Conservation (phyloP, 2,888 invertebrate species). For the Heliconius ethilla region DNA sequence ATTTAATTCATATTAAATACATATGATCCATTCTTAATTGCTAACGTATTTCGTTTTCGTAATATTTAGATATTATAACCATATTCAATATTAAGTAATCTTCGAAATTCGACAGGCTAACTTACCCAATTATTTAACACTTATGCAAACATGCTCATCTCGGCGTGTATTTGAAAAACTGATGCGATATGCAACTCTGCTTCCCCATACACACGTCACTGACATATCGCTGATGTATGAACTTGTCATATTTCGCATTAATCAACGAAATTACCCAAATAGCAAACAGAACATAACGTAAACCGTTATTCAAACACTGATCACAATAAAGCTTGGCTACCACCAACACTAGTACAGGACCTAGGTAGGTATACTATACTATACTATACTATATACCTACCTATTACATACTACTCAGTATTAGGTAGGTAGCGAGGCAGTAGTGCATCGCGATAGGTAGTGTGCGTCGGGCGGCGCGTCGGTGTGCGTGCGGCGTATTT, state of each 20-base stretch:
- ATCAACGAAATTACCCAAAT: constrained; percentile 32
- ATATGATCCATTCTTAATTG: background rate
- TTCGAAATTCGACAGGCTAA: background rate
- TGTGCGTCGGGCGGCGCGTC: constrained; percentile 52
- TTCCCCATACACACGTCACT: background rate
- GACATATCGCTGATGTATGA: constrained; percentile 30
- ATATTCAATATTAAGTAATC: background rate
- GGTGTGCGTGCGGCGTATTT: constrained; percentile 68
- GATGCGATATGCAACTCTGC: background rate
- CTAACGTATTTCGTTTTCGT: too few relatives aligned
- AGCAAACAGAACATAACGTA: constrained; percentile 24
- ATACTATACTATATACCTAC: background rate
- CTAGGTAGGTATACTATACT: too few relatives aligned
- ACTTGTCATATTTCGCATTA: constrained; percentile 34
- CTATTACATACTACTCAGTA: too few relatives aligned
- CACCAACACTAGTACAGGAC: background rate
- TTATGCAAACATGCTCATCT: constrained; percentile 4
- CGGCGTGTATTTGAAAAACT: background rate
- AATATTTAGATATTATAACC: too few relatives aligned
- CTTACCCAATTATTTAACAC: constrained; percentile 23
- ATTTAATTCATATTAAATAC: background rate
- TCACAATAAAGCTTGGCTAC: constrained; percentile 29
- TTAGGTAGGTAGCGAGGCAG: background rate
- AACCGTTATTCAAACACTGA: constrained; percentile 38
- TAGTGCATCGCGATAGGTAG: constrained; percentile 34